Base-by-base conservation (phyloP, 2,797 vertebrate species). In the Podarcis lilfordi region DNA sequence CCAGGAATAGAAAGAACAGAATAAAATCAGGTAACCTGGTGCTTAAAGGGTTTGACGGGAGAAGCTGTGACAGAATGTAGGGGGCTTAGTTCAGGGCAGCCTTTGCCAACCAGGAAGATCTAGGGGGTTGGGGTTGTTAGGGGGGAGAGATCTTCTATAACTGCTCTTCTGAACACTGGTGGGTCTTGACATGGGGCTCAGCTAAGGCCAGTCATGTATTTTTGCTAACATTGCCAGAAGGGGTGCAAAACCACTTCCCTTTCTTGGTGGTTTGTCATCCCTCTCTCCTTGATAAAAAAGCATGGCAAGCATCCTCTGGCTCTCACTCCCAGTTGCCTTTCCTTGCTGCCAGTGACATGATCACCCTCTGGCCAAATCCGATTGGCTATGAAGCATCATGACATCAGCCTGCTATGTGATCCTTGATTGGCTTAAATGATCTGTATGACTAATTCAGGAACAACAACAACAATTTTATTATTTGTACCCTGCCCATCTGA, bases 31-130 rank as follows among this genome's bases (percentile, higher is more conserved):
- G 1, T 0, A 0, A 40, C 71, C 37, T 0, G 19, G 68, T 25
- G 5, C 15, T 3, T 0, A 7, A 77, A 69, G 74, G 68, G 27
- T 32, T 80, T 23, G 1, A 85, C 71, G 8, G 3, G 0, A 55
- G 32, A 55, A 17, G 0, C 40, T 4, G 59, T 11, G 68, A 72
- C n/a, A 0, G 1, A 0, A n/a, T 84, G 6, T 2, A 27, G 17
- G 0, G 3, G 0, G 15, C 45, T 5, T 85, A 27, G 0, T 3
- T 13, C 61, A 6, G 3, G 61, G n/a, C 61, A 64, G 21, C 21
- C 21, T 64, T 61, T 2, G 61, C 61, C 61, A 64, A 64, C 61
- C 61, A 7, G 21, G 21, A 19, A 19, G 61, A 64, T 64, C 61
- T 64, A 23, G 0, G 21, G 61, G 17, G 61, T 7, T 64, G 61